phyloP scores from a whole-genome alignment of 2,113 vertebrate genomes.

The Rhadina sibilatrix region DNA sequence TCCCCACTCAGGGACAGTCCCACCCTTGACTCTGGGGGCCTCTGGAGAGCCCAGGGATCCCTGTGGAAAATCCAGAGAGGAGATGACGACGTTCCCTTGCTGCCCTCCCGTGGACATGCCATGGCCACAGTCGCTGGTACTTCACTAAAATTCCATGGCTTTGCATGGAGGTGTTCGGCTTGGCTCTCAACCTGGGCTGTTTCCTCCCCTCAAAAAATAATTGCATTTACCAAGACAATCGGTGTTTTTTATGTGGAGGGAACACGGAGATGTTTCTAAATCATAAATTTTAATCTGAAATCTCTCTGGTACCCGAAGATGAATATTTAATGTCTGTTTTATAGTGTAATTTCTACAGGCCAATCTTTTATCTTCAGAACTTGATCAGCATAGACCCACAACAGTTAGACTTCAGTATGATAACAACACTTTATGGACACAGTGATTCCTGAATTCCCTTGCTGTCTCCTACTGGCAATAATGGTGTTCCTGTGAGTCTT shows the following conservation, averaged over 20 bases:
- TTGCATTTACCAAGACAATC: background rate
- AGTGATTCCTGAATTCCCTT: background rate
- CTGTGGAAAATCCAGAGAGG: background rate
- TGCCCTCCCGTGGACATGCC: conserved; percentile 31
- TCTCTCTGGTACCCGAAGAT: conserved; percentile 9
- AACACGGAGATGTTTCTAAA: background rate
- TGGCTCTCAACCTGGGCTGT: background rate
- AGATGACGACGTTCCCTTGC: background rate
- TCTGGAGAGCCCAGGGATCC: rapidly evolving
- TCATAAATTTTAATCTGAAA: conserved; percentile 43
- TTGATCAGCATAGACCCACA: background rate
- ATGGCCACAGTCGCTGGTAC: rapidly evolving
- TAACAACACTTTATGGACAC: background rate
- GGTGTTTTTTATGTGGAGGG: background rate
- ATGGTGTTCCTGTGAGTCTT: background rate
- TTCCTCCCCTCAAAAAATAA: background rate
- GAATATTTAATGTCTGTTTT: conserved; percentile 55
- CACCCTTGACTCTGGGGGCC: rapidly evolving
- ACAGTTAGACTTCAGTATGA: background rate
- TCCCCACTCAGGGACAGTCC: background rate
- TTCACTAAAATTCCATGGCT: rapidly evolving
- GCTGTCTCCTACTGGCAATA: background rate
- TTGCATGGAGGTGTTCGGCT: rapidly evolving
- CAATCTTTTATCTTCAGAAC: conserved; percentile 51
- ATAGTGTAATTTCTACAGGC: conserved; percentile 25